Evolutionary conservation across 1,140 invertebrate genomes (phyloP), one percentile per base, ranked within the genome.

Genomic region (Zelostemma sp.): DNA sequence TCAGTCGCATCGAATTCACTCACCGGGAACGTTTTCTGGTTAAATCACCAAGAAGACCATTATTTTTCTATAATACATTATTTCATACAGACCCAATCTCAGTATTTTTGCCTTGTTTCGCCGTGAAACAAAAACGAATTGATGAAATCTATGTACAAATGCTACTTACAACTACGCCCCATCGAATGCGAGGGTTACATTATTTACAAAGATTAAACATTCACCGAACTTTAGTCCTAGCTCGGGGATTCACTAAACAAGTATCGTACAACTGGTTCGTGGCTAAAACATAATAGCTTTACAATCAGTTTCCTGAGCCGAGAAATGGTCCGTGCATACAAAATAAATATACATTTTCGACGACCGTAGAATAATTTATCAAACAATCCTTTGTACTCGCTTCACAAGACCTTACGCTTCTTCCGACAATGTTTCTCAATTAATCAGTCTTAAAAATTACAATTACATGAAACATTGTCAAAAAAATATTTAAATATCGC

Each of bases 91-190:
- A 21, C 45, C 66, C 3, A 28, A 28, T 3, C 25, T 28, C 3
- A 28, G 3, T 35, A 35, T 35, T 35, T 2, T 35, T n/a, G n/a
- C 11, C 11, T 35, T 35, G 55, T 68, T 40, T 40, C 14, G 35
- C 14, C 14, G 62, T 68, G 53, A 69, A 57, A 66, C 65, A 55
- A 49, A 50, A 68, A 66, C 51, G 40, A 70, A 68, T 70, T 63
- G 41, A 60, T 14, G 11, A 59, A 14, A 15, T 54, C 59, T 78
- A 80, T 80, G 50, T 80, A 80, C 78, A 80, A 53, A 70, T 40
- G 51, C 74, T 78, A 78, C 73, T 76, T 75, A 80, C 11, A 64
- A 16, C 28, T 68, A 70, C 51, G 31, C 21, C 60, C 53, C 51
- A 49, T 45, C 49, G 15, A 46, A 63, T 48, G 14, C 49, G 47